Evolutionary conservation across 2,797 vertebrate genomes (phyloP).

Genomic region (Huso huso): DNA sequence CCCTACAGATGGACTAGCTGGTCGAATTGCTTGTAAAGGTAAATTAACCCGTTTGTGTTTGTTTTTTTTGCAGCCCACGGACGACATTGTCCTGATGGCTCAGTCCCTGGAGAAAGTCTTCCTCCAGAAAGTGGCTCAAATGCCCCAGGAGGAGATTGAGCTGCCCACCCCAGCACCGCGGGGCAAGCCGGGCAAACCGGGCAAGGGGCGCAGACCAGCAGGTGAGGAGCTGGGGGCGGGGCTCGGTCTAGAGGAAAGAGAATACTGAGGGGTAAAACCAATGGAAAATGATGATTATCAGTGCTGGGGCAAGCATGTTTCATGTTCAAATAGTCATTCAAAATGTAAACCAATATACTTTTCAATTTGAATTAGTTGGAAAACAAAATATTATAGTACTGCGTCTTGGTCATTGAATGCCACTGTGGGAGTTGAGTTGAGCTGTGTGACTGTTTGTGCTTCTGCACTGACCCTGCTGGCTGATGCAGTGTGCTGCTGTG

Average conservation of each 20-base stretch:
- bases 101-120: conserved; percentile 92
- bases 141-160: conserved; percentile 86
- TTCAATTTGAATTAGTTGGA: no score
- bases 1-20: no score
- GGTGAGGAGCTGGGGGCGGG: conserved; percentile 32
- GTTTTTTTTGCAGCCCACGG: conserved; percentile 64
- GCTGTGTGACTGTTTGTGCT: no score
- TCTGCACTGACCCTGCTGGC: background rate
- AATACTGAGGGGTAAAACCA: background rate
- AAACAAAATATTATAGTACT: no score
- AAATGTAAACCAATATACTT: no score
- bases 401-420: no score
- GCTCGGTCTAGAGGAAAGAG: background rate
- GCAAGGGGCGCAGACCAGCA: conserved; percentile 61
- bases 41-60: background rate
- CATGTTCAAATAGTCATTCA: no score
- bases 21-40: no score
- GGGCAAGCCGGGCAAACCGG: conserved; percentile 65
- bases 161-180: conserved; percentile 67
- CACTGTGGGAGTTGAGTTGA: no score
- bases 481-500: background rate
- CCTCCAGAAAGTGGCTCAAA: conserved; percentile 87
- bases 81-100: conserved; percentile 91
- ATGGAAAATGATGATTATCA: background rate
- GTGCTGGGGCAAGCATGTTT: no score